Conservation (phyloP, 2,888 invertebrate species). For the Cyaniris semiargus region DNA sequence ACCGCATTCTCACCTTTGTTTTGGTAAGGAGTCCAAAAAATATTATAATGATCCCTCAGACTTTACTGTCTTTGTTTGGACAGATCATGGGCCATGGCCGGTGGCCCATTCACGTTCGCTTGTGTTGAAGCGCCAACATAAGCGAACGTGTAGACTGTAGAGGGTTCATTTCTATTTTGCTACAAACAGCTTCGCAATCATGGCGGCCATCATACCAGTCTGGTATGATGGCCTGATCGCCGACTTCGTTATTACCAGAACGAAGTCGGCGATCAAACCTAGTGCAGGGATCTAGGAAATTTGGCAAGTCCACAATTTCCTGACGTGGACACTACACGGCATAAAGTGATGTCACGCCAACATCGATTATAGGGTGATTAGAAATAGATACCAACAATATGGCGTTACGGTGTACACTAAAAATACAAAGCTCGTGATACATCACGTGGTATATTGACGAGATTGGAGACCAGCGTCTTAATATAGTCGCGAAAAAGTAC, state of each 20-base stretch:
- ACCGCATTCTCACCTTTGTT: no score
- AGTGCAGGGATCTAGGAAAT: not conserved
- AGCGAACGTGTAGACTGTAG: no score
- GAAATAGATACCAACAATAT: constrained; percentile 44
- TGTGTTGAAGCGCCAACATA: no score
- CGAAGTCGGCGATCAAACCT: not conserved
- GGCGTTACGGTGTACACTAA: constrained; percentile 35
- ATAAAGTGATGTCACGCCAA: constrained; percentile 45
- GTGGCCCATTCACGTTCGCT: no score
- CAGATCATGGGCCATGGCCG: no score
- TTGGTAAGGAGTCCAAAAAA: no score
- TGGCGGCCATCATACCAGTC: no score
- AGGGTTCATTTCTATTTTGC: no score
- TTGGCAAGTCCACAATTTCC: constrained; percentile 44
- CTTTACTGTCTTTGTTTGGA: no score
- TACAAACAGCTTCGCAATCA: not conserved
- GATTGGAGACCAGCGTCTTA: not conserved
- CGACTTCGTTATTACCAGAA: no score
- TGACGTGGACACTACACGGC: constrained; percentile 43
- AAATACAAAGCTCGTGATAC: constrained; percentile 39
- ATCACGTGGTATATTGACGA: constrained; percentile 38
- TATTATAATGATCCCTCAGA: no score
- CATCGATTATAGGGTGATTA: constrained; percentile 40
- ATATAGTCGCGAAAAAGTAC: not conserved
- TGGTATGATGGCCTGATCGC: no score